Evolutionary conservation across 1,140 invertebrate genomes (phyloP), one percentile per base, ranked within the genome.

Genomic region (Eumaeus atala): DNA sequence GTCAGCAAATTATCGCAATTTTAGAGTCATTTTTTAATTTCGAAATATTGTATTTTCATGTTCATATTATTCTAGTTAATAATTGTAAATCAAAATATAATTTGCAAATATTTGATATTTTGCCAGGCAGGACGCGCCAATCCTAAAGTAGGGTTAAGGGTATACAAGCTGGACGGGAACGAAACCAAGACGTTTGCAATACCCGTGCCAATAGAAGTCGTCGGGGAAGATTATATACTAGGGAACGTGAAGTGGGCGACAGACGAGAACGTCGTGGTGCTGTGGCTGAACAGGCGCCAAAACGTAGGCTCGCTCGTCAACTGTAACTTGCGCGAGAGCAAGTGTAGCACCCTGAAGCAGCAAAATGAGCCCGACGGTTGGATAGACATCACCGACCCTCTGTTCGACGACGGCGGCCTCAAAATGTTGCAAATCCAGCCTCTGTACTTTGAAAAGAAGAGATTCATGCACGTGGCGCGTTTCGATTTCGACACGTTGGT

Each of bases 231-330:
- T 70, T 77, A 91, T 62, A 86, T 89, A 66, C 64, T 90, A 58
- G 83, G 91, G 77, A 84, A 92, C 51, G 95, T 97, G 0, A 83
- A 90, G 21, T 98, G 97, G 94, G 91, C 92, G 9, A 92, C 92
- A 44, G 90, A 93, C 36, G 80, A 90, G 11, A 89, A 92, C 33
- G 70, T 96, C 7, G 86, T 92, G 9, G 91, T 95, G 0, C 90
- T 93, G 16, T 97, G 96, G 95, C 90, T 96, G 80, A 96, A 96
- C 68, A 89, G 96, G 61, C 90, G 93, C 38, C 96, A 98, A 84
- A 98, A 96, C 76, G 72, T 89, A 37, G 89, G 90, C 55, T 78
- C 89, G 35, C 86, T 91, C 59, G 82, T 89, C 28, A 83, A 89
- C 10, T 92, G 90, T 64, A 82, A 90, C 54, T 70, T 90, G 35